These are phyloP conservation scores for Scaptomyza flava DNA, from an alignment of 2,888 invertebrate genomes.

Conservation along the genomic window DNA sequence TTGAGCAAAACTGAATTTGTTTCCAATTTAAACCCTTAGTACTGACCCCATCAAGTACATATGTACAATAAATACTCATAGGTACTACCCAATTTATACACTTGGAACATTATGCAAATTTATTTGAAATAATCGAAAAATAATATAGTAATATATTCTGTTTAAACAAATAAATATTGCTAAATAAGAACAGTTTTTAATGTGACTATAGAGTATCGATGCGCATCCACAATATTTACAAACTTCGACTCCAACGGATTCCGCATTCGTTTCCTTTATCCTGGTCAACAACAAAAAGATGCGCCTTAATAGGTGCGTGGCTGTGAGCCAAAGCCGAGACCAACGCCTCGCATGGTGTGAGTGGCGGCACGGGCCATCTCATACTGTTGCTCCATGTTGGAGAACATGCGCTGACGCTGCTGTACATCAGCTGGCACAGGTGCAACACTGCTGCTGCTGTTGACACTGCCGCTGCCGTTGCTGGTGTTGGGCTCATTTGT, in stretches of 20 bases:
- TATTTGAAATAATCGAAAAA: constrained; percentile 49
- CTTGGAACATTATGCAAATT: constrained; percentile 59
- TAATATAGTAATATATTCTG: constrained; percentile 11
- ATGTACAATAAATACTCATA: too few species aligned
- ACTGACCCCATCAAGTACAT: too few species aligned
- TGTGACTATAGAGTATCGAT: constrained; percentile 25
- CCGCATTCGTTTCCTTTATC: background rate
- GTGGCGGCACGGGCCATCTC: constrained; percentile 97
- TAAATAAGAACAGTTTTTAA: constrained; percentile 27
- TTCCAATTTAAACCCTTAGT: too few species aligned
- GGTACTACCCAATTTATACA: background rate
- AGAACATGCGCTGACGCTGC: constrained; percentile 92
- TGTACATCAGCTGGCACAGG: constrained; percentile 78
- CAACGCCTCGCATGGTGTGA: constrained; percentile 96
- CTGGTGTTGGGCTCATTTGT: constrained; percentile 19
- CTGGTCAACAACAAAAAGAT: background rate
- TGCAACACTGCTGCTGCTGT: constrained; percentile 16
- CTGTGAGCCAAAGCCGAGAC: constrained; percentile 90
- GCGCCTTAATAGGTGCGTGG: constrained; percentile 82
- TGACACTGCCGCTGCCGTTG: constrained; percentile 31
- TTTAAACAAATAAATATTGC: constrained; percentile 39
- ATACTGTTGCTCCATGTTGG: constrained; percentile 97
- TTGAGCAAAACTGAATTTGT: too few species aligned
- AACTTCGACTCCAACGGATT: constrained; percentile 19
- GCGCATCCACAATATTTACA: constrained; percentile 39